phyloP scores from a whole-genome alignment of 64 coral and sea anemone species.

The Orbicella faveolata region DNA sequence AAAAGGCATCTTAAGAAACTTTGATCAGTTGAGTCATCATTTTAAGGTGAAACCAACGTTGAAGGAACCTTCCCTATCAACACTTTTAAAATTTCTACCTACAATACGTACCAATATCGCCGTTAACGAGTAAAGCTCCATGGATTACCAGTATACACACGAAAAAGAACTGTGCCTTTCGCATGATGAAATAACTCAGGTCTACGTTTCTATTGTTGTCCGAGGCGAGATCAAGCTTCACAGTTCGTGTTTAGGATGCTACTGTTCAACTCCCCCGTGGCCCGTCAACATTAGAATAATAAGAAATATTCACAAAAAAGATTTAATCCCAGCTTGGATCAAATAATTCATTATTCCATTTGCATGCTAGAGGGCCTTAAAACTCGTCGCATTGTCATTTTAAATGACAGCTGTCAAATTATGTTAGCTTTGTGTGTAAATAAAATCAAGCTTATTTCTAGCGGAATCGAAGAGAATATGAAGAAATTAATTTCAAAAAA shows the following conservation, averaged over 20 bases:
- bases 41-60: no score
- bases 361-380: neutral
- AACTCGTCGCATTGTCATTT: neutral
- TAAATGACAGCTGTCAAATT: neutral
- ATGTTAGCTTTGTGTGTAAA: neutral
- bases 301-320: neutral
- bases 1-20: no score
- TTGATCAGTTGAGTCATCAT: no score
- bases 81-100: neutral
- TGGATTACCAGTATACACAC: neutral
- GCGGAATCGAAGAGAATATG: neutral
- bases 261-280: neutral
- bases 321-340: neutral
- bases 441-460: neutral
- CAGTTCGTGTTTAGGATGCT: neutral
- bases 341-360: neutral
- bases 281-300: neutral
- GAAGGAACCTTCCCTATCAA: neutral
- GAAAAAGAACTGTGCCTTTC: neutral
- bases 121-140: neutral
- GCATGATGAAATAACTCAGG: neutral
- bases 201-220: no score
- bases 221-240: no score
- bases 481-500: neutral
- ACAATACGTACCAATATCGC: neutral